Evolutionary conservation across 2,113 vertebrate genomes (phyloP).

Genomic region (Epinephelus cyanopodus): DNA sequence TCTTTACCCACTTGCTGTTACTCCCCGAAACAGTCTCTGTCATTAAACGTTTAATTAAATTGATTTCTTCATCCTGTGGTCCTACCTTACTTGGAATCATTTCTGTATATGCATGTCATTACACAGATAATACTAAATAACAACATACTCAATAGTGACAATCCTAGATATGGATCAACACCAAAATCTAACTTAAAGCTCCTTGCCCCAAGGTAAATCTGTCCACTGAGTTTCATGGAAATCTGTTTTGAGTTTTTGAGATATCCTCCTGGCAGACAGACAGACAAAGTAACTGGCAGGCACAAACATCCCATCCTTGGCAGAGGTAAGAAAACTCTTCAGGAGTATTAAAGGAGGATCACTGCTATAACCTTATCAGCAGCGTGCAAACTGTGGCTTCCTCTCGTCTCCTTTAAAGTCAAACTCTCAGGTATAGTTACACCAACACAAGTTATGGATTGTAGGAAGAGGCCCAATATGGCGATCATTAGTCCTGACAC

Average conservation of each 20-base stretch:
- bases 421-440: constrained; percentile 24
- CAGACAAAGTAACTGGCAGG: constrained; percentile 62
- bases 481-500: constrained; percentile 5
- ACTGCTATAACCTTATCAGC: constrained; percentile 64
- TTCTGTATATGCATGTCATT: constrained; percentile 9
- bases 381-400: constrained; percentile 54
- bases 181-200: constrained; percentile 25
- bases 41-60: constrained; percentile 7
- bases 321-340: constrained; percentile 51
- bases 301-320: constrained; percentile 64
- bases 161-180: constrained; percentile 34
- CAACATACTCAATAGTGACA: constrained; percentile 5
- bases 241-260: constrained; percentile 48
- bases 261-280: constrained; percentile 67
- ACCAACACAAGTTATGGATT: constrained; percentile 30
- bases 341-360: constrained; percentile 64
- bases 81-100: constrained; percentile 7
- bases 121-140: constrained; percentile 15
- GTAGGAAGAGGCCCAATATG: not conserved
- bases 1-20: not conserved
- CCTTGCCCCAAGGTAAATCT: constrained; percentile 37
- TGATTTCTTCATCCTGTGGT: constrained; percentile 3
- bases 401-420: constrained; percentile 20
- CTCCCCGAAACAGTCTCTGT: not conserved
- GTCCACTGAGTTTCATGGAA: constrained; percentile 51